A percentile compares a stretch with the other conserved stretches of the same genome.
Conservation (phyloP, 2,888 invertebrate genomes). For the Dasysyrphus tricinctus region DNA sequence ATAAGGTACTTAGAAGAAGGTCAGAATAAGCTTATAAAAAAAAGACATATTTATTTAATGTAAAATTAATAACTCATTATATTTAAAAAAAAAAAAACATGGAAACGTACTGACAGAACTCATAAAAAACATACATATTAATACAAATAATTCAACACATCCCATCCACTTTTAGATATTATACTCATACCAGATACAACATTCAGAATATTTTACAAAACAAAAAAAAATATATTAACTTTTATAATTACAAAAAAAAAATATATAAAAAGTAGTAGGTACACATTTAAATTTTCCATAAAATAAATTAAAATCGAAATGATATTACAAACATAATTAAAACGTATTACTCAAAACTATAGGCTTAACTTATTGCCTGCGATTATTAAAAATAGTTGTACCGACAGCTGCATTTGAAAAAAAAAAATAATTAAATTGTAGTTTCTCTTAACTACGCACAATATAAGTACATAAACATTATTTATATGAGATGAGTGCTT, state of each 20-base stretch:
- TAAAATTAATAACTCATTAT: constrained; percentile 45
- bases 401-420: constrained; percentile 36
- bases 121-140: constrained; percentile 34
- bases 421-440: background rate
- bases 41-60: constrained; percentile 17
- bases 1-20: constrained; percentile 39
- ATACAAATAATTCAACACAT: constrained; percentile 33
- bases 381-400: constrained; percentile 32
- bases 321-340: background rate
- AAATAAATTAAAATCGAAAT: constrained; percentile 24
- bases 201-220: constrained; percentile 29
- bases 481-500: background rate
- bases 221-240: constrained; percentile 29
- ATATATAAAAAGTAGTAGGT: background rate
- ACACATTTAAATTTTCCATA: constrained; percentile 8
- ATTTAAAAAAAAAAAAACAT: constrained; percentile 41
- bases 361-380: constrained; percentile 24
- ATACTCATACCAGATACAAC: constrained; percentile 20
- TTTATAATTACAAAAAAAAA: constrained; percentile 19
- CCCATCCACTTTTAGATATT: constrained; percentile 41
- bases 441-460: constrained; percentile 22
- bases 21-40: constrained; percentile 50
- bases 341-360: constrained; percentile 17
- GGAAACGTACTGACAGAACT: constrained; percentile 59
- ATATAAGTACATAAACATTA: background rate